Base-by-base conservation (phyloP, 2,113 vertebrate species). In the Arothron firmamentum region DNA sequence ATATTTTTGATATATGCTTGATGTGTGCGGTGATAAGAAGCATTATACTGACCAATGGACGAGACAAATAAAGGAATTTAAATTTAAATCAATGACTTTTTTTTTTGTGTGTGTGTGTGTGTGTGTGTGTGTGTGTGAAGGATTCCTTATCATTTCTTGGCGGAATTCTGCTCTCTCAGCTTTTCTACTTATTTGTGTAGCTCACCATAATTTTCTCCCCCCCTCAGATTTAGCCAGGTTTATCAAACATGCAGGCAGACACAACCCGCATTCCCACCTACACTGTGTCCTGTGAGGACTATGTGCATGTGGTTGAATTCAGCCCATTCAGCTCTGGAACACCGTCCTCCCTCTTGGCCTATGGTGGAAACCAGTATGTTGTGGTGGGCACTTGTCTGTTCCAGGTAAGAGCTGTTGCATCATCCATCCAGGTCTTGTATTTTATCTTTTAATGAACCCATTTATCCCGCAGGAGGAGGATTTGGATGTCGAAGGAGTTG, bases 271-370 rank as follows among this genome's bases (percentile, higher is more conserved):
- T 83, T 61, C 89, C 92, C 61, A 87, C 86, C 51, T 97, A 98
- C 85, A 92, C 93, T 0, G 93, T 98, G 74, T 75, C 93, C 2
- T 97, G 95, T 15, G 95, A 97, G 51, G 94, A 95, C 82, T 95
- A 93, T 38, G 94, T 99, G 11, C 93, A 96, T 0, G 94, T 95
- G 77, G 95, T 96, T 59, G 95, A 97, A 86, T 98, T 98, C 89
- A 98, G 90, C 85, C 96, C 95, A 0, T 98, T 94, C 82, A 91
- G 92, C 51, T 91, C 89, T 31, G 94, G 96, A 5, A 87, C 89
- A 38, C 66, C 90, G 0, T 91, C 83, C 46, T 95, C 93, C 9
- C 91, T 99, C 6, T 88, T 99, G 82, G 97, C 95, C 7, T 99
- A 97, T 50, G 94, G 94, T 41, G 94, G 96, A 72, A 94, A 92